A percentile compares a stretch with the other conserved stretches of the same genome.
Conservation (phyloP, 2,888 invertebrate genomes). For the Apocheima hispidaria region DNA sequence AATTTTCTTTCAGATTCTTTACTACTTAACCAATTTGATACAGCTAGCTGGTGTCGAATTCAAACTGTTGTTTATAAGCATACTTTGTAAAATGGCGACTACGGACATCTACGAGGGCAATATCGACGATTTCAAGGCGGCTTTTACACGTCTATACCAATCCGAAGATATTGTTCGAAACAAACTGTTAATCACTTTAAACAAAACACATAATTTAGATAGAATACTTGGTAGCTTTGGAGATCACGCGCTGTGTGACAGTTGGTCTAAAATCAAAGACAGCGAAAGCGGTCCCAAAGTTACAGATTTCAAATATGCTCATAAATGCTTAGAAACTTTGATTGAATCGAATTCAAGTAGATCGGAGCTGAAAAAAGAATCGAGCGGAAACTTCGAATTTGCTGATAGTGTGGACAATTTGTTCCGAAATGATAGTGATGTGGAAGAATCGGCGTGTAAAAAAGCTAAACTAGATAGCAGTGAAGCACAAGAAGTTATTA, state of each 20-base stretch:
- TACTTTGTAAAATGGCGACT: constrained; percentile 60
- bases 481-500: constrained; percentile 59
- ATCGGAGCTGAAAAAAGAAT: constrained; percentile 16
- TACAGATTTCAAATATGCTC: constrained; percentile 34
- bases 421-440: constrained; percentile 59
- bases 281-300: constrained; percentile 30
- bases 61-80: constrained; percentile 57
- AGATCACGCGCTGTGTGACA: constrained; percentile 48
- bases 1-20: constrained; percentile 59
- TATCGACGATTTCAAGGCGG: constrained; percentile 47
- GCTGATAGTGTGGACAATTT: constrained; percentile 64
- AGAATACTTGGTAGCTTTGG: constrained; percentile 50
- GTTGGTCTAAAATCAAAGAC: constrained; percentile 46
- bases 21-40: constrained; percentile 58
- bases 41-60: constrained; percentile 61
- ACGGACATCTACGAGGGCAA: constrained; percentile 51
- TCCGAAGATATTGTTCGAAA: constrained; percentile 50
- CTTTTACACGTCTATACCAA: constrained; percentile 54
- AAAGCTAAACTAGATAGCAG: constrained; percentile 61
- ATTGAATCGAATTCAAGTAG: constrained; percentile 6
- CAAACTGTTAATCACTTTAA: constrained; percentile 50
- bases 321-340: constrained; percentile 42
- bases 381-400: constrained; percentile 66
- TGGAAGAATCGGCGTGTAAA: constrained; percentile 66
- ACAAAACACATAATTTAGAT: constrained; percentile 46